These are phyloP conservation scores for Cromileptes altivelis DNA, from an alignment of 2,113 vertebrate species.

Conservation along the genomic window DNA sequence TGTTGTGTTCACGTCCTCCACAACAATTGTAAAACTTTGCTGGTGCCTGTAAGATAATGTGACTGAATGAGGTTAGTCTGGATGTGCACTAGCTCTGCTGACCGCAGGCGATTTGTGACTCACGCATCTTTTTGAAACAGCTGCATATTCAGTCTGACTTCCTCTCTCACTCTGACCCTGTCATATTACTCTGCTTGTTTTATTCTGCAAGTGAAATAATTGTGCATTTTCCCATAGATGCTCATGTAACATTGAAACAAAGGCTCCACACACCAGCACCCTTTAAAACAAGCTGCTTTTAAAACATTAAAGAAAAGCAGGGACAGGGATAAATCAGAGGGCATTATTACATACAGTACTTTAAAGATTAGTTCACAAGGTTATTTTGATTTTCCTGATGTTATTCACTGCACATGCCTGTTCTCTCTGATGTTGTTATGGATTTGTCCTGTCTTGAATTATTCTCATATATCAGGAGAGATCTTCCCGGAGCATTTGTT, in stretches of 20 bases:
- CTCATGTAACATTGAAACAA: conserved; percentile 18
- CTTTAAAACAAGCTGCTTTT: background rate
- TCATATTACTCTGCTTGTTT: conserved; percentile 43
- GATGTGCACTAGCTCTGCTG: conserved; percentile 54
- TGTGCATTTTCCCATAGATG: conserved; percentile 38
- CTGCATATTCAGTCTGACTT: conserved; percentile 66
- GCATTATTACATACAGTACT: background rate
- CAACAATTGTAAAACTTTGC: conserved; percentile 40
- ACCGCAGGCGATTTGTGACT: conserved; percentile 73
- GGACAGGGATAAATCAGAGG: too few species aligned
- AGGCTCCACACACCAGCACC: background rate
- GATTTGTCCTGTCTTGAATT: background rate
- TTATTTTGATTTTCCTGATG: background rate
- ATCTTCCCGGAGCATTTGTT: background rate
- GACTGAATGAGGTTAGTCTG: conserved; percentile 82
- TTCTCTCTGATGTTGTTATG: background rate
- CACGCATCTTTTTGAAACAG: conserved; percentile 53
- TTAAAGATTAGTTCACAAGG: conserved; percentile 4
- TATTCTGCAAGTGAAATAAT: conserved; percentile 22
- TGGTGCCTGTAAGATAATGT: conserved; percentile 73
- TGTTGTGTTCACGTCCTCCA: conserved; percentile 28
- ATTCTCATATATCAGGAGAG: background rate
- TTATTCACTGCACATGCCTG: background rate
- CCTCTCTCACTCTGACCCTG: conserved; percentile 39
- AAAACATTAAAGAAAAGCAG: background rate